These are phyloP conservation scores for Siderastrea siderea DNA, from an alignment of 92 coral and sea anemone species.

Conservation along the genomic window DNA sequence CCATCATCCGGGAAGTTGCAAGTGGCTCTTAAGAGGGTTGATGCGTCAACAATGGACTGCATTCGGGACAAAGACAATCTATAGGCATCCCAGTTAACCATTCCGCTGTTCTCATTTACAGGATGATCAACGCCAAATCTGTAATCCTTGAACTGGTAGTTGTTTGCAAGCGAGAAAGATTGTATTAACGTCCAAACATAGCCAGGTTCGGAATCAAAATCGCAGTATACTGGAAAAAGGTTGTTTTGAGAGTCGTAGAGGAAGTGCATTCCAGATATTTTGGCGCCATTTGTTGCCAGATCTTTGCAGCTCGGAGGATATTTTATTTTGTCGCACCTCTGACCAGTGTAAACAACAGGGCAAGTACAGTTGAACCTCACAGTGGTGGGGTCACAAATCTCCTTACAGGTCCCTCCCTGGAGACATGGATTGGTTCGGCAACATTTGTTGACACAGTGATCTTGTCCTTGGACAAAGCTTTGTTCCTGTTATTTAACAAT, in stretches of 20 bases:
- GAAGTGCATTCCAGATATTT: conserved; percentile 16
- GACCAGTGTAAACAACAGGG: conserved; percentile 10
- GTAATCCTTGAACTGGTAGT: background rate
- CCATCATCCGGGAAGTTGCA: conserved; percentile 51
- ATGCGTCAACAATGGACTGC: conserved; percentile 27
- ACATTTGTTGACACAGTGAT: conserved; percentile 5
- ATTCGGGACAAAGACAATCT: conserved; percentile 44
- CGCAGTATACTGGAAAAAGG: conserved; percentile 32
- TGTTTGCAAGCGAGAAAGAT: conserved; percentile 45
- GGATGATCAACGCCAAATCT: conserved; percentile 8
- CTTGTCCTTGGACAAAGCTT: background rate
- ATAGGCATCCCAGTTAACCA: conserved; percentile 38
- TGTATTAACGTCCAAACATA: conserved; percentile 55
- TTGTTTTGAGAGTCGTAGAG: conserved; percentile 3
- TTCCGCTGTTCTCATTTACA: background rate
- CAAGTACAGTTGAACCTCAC: conserved; percentile 14
- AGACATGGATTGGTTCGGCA: conserved; percentile 7
- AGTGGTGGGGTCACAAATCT: conserved; percentile 19
- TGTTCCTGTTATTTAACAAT: background rate
- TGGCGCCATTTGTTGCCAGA: background rate
- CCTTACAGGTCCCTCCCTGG: conserved; percentile 22
- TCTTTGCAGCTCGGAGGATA: background rate
- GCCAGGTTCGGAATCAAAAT: conserved; percentile 44
- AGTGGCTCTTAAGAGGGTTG: conserved; percentile 58
- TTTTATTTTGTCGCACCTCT: conserved; percentile 15